These are phyloP conservation scores for Melitaea cinxia DNA, from an alignment of 1,140 invertebrate species.

Conservation along the genomic window DNA sequence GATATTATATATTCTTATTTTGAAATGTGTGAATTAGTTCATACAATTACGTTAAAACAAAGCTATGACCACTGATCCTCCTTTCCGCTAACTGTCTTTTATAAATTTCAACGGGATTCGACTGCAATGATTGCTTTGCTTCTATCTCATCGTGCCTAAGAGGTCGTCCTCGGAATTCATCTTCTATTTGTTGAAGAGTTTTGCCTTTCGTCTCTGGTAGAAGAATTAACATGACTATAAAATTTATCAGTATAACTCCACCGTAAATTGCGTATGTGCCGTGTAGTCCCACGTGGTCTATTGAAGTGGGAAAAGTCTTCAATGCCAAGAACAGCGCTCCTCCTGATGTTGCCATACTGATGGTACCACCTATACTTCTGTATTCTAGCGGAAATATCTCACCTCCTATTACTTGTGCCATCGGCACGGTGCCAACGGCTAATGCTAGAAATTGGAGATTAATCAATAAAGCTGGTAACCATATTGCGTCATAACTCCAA, in stretches of 20 bases:
- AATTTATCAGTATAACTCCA: conserved; percentile 41
- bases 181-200: conserved; percentile 66
- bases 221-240: conserved; percentile 47
- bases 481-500: conserved; percentile 42
- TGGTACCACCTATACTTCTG: conserved; percentile 51
- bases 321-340: conserved; percentile 42
- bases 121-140: conserved; percentile 44
- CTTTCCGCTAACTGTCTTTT: conserved; percentile 49
- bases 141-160: conserved; percentile 46
- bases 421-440: conserved; percentile 55
- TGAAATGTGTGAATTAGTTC: no score
- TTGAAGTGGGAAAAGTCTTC: conserved; percentile 47
- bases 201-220: conserved; percentile 63
- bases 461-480: conserved; percentile 57
- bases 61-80: conserved; percentile 34
- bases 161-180: conserved; percentile 55
- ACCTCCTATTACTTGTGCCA: conserved; percentile 60
- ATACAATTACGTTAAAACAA: no score
- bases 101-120: conserved; percentile 39
- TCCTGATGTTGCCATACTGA: conserved; percentile 45
- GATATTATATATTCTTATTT: no score
- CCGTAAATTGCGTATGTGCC: conserved; percentile 56
- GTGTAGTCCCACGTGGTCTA: conserved; percentile 42
- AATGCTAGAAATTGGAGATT: conserved; percentile 58
- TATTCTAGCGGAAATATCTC: conserved; percentile 63